Percentiles rank a stretch among this genome's conserved stretches.
Evolutionary conservation across 2,113 vertebrate species (phyloP).

Genomic region (Opisthocomus hoazin): DNA sequence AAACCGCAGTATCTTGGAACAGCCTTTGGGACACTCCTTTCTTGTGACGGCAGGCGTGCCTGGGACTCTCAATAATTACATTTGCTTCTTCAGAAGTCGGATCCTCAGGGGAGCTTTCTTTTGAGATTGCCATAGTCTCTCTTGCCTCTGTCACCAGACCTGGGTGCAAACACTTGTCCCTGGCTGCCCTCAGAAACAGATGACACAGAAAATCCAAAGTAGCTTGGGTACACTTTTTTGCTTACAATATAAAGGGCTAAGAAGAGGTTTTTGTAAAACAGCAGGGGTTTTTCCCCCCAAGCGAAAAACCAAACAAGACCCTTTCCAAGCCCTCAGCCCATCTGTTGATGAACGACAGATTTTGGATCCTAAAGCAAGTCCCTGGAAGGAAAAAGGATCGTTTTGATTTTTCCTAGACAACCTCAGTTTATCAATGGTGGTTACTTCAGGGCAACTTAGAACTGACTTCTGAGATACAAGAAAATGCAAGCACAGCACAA

Average conservation of each 20-base stretch:
- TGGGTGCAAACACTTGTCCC: neutral
- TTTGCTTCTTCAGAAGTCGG: neutral
- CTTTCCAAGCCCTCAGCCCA: neutral
- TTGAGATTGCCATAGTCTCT: neutral
- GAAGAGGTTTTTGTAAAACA: neutral
- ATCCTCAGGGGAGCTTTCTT: neutral
- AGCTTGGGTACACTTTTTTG: neutral
- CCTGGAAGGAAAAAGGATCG: neutral
- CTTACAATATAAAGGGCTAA: neutral
- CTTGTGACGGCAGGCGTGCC: neutral
- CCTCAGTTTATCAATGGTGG: neutral
- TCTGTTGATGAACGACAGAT: neutral
- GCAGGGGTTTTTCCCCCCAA: neutral
- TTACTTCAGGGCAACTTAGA: neutral
- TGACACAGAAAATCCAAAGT: neutral
- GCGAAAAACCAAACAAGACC: neutral
- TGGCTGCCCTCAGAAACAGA: neutral
- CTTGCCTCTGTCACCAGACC: neutral
- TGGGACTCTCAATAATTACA: neutral
- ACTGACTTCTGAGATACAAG: neutral
- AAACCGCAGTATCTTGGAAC: neutral
- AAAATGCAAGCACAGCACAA: neutral
- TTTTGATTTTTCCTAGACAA: neutral
- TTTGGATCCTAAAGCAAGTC: neutral
- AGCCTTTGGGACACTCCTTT: neutral